Evolutionary conservation across 2,113 vertebrate genomes (phyloP), one percentile per base, ranked within the genome.

Genomic region (Solea solea): DNA sequence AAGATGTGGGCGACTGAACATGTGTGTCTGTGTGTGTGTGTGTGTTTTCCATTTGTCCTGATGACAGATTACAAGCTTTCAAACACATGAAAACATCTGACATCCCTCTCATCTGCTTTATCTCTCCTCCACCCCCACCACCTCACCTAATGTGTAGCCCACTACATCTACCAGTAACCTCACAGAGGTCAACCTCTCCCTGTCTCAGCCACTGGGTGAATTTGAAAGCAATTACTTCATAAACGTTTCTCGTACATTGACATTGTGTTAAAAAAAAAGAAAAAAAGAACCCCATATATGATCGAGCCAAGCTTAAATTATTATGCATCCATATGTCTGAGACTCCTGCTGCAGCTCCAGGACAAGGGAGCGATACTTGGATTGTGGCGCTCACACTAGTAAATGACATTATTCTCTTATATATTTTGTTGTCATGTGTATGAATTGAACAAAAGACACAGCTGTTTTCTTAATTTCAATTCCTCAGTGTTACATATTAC

Each of bases 51-150:
- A 68, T 89, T 79, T 89, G 87, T 84, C 87, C 90, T 80, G 90
- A 92, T 90, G 86, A 88, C 87, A 88, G 89, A 92, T 91, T 86
- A 86, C 80, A 77, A 76, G 83, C 81, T 79, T 89, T 85, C 78
- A 85, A 82, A 87, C 62, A 58, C 2, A 53, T 66, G 66, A 73
- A 84, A 85, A 87, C 85, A 84, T 90, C 88, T 83, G 74, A 90
- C 83, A 44, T 62, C 40, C 66, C 41, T 90, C 68, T 82, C 88
- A 90, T 88, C 80, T 82, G 50, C 48, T 49, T 82, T 76, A 88
- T 89, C 88, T 72, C 65, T 39, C 34, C 34, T 34, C 34, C 34
- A 34, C 34, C 50, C 13, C 27, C 57, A 64, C 13, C 57, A 55
- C 58, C 52, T 13, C 28, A 44, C 40, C 73, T 76, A 78, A 76